Conservation (phyloP, 2,888 invertebrate species). For the Rhorus exstirpatorius region DNA sequence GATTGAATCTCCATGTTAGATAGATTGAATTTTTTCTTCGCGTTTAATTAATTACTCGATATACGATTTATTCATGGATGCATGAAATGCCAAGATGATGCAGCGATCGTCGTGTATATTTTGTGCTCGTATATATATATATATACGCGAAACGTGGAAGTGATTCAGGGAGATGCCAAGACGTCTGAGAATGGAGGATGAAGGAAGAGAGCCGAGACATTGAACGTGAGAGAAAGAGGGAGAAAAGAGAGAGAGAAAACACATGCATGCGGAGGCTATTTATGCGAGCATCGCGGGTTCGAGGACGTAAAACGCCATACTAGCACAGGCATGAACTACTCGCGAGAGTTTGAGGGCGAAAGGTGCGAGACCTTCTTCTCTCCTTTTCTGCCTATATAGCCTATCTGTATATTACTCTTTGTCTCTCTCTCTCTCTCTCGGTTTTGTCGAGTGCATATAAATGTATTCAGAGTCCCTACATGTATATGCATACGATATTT, state of each 20-base stretch:
- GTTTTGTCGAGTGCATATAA: conserved; percentile 16
- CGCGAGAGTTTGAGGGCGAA: conserved; percentile 60
- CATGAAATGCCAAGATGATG: no score
- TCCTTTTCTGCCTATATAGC: conserved; percentile 25
- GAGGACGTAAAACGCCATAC: conserved; percentile 50
- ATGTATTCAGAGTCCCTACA: conserved; percentile 16
- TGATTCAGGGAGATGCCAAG: conserved; percentile 61
- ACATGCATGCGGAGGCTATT: conserved; percentile 50
- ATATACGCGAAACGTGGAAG: conserved; percentile 40
- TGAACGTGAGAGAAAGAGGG: conserved; percentile 32
- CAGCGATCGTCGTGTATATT: no score
- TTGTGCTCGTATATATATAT: conserved; percentile 14
- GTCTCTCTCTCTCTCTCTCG: conserved; percentile 10
- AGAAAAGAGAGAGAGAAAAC: conserved; percentile 33
- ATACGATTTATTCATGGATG: no score
- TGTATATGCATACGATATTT: conserved; percentile 49
- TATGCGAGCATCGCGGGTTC: conserved; percentile 58
- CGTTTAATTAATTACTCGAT: no score
- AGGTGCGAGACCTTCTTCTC: conserved; percentile 66
- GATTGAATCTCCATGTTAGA: no score
- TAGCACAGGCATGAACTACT: conserved; percentile 15
- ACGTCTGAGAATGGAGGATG: conserved; percentile 55
- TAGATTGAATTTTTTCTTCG: no score
- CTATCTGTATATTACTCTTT: not conserved
- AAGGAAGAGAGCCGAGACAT: conserved; percentile 37